Base-by-base conservation (phyloP, 1,140 invertebrate species). In the Calosoma granatense region DNA sequence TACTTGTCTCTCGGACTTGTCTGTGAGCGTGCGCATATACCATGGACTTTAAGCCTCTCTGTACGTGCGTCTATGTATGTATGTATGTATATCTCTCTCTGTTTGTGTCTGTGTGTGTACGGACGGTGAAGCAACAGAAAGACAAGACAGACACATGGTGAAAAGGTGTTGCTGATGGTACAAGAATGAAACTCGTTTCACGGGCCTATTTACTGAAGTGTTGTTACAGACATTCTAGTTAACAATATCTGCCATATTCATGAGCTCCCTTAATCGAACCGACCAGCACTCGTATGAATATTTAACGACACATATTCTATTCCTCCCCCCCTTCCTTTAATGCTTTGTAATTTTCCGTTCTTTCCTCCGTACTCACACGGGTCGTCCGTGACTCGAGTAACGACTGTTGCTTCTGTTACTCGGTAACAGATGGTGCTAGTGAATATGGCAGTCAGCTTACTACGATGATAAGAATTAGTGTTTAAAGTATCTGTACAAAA, bases 201-300 rank as follows among this genome's bases (percentile, higher is more conserved):
- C 41, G 41, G 41, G 41, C 41, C 41, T 47, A 47, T 17, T 47
- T 47, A 17, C 41, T 47, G 17, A 47, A 47, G 41, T 47, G 41
- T 47, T 47, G 6, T 47, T 47, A 47, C 15, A 11, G 41, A 47
- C 41, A 12, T 47, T 47, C 6, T 11, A 17, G 15, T 47, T 17
- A 47, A 47, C 9, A 47, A 47, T 47, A 47, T 47, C 41, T 47
- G 41, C 6, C 41, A 36, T 36, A 36, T 36, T 36, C 26, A 36
- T 36, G 26, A 36, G 26, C 17, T 6, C 15, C 15, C 17, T 47
- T 47, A 47, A 47, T 47, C 41, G 41, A 47, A 47, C 3, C 15
- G 15, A 47, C 41, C 17, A 12, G 41, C 9, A 47, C 4, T 12
- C 41, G 26, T 30, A 11, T 6, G 17, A 47, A 47, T 47, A 47